Evolutionary conservation across 2,888 invertebrate genomes (phyloP).

Genomic region (Panorpa germanica): DNA sequence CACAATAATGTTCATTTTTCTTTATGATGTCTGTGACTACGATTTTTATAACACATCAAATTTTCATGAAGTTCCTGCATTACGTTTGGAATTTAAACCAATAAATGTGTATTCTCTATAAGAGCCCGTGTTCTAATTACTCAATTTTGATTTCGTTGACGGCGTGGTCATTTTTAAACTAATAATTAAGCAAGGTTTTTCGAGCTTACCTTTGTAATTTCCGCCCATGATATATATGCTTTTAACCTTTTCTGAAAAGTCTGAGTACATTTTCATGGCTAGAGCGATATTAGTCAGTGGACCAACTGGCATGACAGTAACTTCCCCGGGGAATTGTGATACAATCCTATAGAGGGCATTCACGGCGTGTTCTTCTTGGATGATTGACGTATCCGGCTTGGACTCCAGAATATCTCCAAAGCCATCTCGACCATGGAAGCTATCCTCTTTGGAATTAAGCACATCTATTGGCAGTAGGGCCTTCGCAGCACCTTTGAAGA

Average conservation of each 20-base stretch:
- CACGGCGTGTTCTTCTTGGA: slow-evolving; percentile 35
- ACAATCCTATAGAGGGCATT: slow-evolving; percentile 34
- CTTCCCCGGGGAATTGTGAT: slow-evolving; percentile 24
- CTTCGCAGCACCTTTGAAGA: slow-evolving; percentile 40
- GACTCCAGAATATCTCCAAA: slow-evolving; percentile 39
- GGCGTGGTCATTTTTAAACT: too few species aligned
- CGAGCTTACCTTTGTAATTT: slow-evolving; percentile 43
- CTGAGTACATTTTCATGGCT: slow-evolving; percentile 45
- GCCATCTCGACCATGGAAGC: slow-evolving; percentile 49
- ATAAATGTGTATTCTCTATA: too few species aligned
- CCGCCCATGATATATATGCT: slow-evolving; percentile 65
- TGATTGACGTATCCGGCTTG: slow-evolving; percentile 23
- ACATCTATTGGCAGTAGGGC: slow-evolving; percentile 26
- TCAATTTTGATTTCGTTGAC: too few species aligned
- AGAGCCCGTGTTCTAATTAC: too few species aligned
- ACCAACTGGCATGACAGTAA: slow-evolving; percentile 45
- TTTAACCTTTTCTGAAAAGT: slow-evolving; percentile 39
- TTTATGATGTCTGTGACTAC: too few species aligned
- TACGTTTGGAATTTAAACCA: too few species aligned
- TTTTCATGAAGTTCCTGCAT: too few species aligned
- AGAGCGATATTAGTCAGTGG: slow-evolving; percentile 67
- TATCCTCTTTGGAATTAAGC: slow-evolving; percentile 18
- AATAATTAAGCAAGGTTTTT: too few species aligned
- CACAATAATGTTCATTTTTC: too few species aligned
- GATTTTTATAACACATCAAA: too few species aligned